These are phyloP conservation scores for Clivina fossor DNA, from an alignment of 2,888 invertebrate species.

Conservation along the genomic window DNA sequence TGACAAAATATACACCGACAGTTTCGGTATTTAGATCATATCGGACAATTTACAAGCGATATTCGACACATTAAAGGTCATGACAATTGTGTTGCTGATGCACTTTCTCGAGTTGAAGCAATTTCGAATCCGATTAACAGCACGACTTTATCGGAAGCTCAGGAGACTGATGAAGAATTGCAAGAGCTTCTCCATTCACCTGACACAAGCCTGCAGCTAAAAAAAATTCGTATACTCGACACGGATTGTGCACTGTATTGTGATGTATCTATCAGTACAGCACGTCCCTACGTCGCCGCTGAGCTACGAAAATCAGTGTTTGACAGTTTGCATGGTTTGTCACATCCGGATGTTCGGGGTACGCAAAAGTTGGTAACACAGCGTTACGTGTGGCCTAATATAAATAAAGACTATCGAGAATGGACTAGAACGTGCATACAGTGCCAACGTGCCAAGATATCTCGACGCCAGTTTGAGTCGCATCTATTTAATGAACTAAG, in stretches of 20 bases:
- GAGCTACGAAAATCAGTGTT: slow-evolving; percentile 38
- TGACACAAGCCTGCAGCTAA: neutral
- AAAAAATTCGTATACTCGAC: slow-evolving; percentile 2
- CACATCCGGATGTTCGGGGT: slow-evolving; percentile 37
- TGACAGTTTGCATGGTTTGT: slow-evolving; percentile 36
- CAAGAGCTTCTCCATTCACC: neutral
- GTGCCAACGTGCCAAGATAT: slow-evolving; percentile 38
- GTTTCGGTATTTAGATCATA: slow-evolving; percentile 45
- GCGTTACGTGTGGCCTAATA: slow-evolving; percentile 41
- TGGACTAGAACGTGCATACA: slow-evolving; percentile 37
- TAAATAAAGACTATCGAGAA: slow-evolving; percentile 27
- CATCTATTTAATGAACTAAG: slow-evolving; percentile 44
- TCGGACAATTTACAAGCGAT: slow-evolving; percentile 48
- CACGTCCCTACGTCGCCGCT: slow-evolving; percentile 39
- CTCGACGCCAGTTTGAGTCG: slow-evolving; percentile 46
- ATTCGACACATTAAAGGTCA: slow-evolving; percentile 44
- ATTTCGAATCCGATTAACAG: too few species aligned
- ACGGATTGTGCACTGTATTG: slow-evolving; percentile 30
- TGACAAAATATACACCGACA: slow-evolving; percentile 46
- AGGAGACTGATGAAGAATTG: slow-evolving; percentile 44
- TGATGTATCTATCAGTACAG: slow-evolving; percentile 34
- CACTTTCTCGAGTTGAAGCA: too few species aligned
- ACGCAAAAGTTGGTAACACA: slow-evolving; percentile 28
- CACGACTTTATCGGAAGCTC: slow-evolving; percentile 33
- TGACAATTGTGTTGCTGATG: slow-evolving; percentile 47